These are phyloP conservation scores for Monomorium pharaonis DNA, from an alignment of 1,140 invertebrate genomes.

Conservation along the genomic window DNA sequence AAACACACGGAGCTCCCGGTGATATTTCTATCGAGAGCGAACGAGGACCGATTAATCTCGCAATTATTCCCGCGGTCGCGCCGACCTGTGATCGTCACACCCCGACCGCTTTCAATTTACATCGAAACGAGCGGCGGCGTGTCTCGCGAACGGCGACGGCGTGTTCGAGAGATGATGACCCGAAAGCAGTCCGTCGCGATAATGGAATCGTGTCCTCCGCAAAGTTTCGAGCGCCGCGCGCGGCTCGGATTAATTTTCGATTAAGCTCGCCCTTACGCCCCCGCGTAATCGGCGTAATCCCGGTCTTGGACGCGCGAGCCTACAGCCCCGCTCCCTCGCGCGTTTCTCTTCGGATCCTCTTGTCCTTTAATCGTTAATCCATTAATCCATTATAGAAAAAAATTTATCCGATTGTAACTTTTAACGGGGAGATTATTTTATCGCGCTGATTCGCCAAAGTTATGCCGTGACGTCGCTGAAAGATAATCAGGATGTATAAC, in stretches of 20 bases:
- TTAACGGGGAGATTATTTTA: neutral
- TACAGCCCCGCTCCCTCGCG: too few relatives aligned
- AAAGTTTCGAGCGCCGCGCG: constrained; percentile 35
- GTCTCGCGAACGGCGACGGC: constrained; percentile 42
- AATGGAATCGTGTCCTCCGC: constrained; percentile 51
- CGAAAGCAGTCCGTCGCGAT: constrained; percentile 19
- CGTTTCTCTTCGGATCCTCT: too few relatives aligned
- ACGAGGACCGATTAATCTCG: constrained; percentile 33
- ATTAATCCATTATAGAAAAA: neutral
- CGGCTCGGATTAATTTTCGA: constrained; percentile 45
- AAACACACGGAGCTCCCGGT: neutral
- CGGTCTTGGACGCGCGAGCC: neutral
- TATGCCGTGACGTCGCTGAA: neutral
- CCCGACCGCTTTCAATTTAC: constrained; percentile 55
- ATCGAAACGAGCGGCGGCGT: constrained; percentile 35
- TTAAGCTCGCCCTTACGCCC: constrained; percentile 16
- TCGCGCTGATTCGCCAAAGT: too few relatives aligned
- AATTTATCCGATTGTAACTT: neutral
- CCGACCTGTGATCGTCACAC: neutral
- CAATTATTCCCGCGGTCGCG: constrained; percentile 38
- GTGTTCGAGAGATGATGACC: constrained; percentile 4
- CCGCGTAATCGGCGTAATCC: neutral
- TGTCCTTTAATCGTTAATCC: neutral
- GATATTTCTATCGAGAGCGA: constrained; percentile 22
- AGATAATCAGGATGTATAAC: neutral